A percentile compares a stretch with the other conserved stretches of the same genome.
Evolutionary conservation across 1,140 invertebrate species (phyloP).

Genomic region (Venturia canescens): DNA sequence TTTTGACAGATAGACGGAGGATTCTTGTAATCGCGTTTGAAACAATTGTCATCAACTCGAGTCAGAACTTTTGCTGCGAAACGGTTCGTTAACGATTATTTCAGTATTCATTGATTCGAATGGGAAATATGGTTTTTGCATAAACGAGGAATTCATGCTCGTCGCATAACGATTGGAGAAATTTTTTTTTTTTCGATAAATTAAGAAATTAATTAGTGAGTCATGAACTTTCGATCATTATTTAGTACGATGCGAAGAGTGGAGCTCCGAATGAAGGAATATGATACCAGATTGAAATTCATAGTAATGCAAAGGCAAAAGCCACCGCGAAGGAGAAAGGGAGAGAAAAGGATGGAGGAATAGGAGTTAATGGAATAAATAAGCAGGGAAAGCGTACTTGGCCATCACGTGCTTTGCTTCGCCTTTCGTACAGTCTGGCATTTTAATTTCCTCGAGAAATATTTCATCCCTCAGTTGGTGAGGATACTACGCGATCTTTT

Average conservation of each 20-base stretch:
- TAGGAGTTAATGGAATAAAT: constrained; percentile 65
- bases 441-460: constrained; percentile 65
- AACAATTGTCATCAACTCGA: too few species aligned
- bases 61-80: too few species aligned
- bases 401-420: constrained; percentile 14
- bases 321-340: not conserved
- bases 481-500: not conserved
- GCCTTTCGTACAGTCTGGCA: constrained; percentile 45
- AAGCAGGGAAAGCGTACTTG: constrained; percentile 52
- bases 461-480: constrained; percentile 55
- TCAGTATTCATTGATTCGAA: too few species aligned
- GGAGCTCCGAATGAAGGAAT: not conserved
- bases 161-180: too few species aligned
- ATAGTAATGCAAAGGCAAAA: not conserved
- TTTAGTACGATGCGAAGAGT: too few species aligned
- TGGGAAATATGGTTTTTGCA: too few species aligned
- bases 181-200: too few species aligned
- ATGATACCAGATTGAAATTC: constrained; percentile 14
- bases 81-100: too few species aligned
- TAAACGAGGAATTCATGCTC: too few species aligned
- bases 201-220: not conserved
- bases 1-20: too few species aligned
- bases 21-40: too few species aligned
- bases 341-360: not conserved
- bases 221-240: not conserved